Conservation (phyloP, 92 coral and sea anemone species). For the Parazoanthus swiftii region DNA sequence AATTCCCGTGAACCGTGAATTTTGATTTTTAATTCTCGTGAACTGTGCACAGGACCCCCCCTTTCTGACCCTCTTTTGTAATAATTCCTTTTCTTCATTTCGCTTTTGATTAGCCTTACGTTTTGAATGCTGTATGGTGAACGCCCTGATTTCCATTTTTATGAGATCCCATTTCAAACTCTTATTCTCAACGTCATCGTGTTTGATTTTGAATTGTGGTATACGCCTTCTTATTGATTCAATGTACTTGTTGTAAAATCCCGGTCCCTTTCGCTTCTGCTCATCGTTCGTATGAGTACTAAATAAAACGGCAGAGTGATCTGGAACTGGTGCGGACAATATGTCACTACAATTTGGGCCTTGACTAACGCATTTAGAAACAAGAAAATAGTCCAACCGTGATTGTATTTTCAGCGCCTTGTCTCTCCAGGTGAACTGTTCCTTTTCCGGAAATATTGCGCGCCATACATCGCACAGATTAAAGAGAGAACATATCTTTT, state of each 20-base stretch:
- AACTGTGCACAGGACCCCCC: too few species aligned
- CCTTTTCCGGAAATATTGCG: constrained; percentile 2
- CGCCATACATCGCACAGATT: constrained; percentile 26
- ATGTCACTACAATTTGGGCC: not conserved
- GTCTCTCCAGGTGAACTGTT: constrained; percentile 37
- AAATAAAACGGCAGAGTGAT: not conserved
- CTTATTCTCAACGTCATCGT: not conserved
- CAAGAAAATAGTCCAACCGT: not conserved
- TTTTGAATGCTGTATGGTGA: not conserved
- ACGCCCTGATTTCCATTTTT: too few species aligned
- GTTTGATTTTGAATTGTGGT: not conserved
- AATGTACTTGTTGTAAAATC: not conserved
- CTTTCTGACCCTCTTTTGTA: too few species aligned
- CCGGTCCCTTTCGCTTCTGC: not conserved
- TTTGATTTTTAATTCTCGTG: too few species aligned
- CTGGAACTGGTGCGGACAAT: not conserved
- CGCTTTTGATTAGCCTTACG: not conserved
- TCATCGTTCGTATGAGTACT: too few species aligned
- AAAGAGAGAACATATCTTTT: constrained; percentile 9
- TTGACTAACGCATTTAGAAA: not conserved
- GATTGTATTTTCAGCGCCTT: not conserved
- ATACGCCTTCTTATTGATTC: not conserved
- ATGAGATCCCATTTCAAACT: too few species aligned
- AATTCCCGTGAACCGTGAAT: too few species aligned
- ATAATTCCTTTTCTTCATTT: not conserved